These are phyloP conservation scores for Lasioglossum pauxillum DNA, from an alignment of 2,888 invertebrate species.

Conservation along the genomic window DNA sequence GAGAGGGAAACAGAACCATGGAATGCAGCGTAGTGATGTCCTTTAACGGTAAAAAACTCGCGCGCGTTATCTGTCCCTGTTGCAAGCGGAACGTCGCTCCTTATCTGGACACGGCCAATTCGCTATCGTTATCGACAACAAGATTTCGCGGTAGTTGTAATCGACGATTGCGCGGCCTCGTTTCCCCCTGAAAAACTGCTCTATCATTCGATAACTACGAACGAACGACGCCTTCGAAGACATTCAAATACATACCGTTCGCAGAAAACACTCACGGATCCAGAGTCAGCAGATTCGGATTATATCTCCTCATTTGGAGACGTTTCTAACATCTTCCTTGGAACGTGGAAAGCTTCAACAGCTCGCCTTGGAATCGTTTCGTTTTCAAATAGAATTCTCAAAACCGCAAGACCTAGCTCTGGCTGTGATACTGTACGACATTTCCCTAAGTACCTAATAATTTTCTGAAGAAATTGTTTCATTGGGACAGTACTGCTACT, in stretches of 20 bases:
- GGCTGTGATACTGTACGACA: too few species aligned
- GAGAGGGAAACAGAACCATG: background rate
- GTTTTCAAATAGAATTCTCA: too few species aligned
- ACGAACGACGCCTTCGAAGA: background rate
- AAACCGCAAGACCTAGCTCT: too few species aligned
- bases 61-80: conserved; percentile 36
- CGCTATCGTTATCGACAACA: conserved; percentile 44
- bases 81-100: conserved; percentile 16
- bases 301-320: too few species aligned
- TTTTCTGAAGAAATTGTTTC: too few species aligned
- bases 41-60: conserved; percentile 30
- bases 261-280: background rate
- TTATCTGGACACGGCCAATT: conserved; percentile 28
- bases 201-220: background rate
- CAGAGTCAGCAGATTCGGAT: background rate
- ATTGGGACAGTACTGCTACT: too few species aligned
- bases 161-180: conserved; percentile 38
- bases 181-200: conserved; percentile 25
- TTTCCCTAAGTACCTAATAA: too few species aligned
- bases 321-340: too few species aligned
- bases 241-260: background rate
- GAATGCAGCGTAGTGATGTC: conserved; percentile 27
- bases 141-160: conserved; percentile 36
- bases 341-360: too few species aligned
- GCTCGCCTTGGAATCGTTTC: too few species aligned